Evolutionary conservation across 1,140 invertebrate species (phyloP).

Genomic region (Meteorus sp.): DNA sequence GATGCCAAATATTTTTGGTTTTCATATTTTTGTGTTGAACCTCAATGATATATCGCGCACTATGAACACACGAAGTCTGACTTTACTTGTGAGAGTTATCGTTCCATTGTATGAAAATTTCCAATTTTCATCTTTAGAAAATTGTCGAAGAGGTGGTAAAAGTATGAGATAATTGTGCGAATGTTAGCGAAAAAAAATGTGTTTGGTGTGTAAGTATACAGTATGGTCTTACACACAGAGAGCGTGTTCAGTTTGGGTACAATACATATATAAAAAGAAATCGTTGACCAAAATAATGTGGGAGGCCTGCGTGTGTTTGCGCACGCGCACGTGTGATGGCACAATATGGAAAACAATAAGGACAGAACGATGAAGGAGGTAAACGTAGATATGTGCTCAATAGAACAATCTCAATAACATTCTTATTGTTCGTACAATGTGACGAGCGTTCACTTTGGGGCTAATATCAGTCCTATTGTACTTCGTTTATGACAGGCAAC

Average conservation of each 20-base stretch:
- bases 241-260: too few species aligned
- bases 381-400: neutral
- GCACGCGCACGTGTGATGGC: too few species aligned
- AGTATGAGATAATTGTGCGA: neutral
- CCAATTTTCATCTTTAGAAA: neutral
- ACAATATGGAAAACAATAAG: neutral
- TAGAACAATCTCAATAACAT: slow-evolving; percentile 22
- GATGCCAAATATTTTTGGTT: too few species aligned
- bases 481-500: neutral
- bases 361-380: neutral
- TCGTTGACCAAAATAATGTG: too few species aligned
- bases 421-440: slow-evolving; percentile 12
- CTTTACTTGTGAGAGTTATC: neutral
- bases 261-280: neutral
- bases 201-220: neutral
- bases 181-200: neutral
- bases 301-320: neutral
- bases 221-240: too few species aligned
- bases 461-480: neutral
- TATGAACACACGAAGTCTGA: too few species aligned
- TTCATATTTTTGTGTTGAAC: too few species aligned
- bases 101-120: slow-evolving; percentile 7
- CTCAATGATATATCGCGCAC: too few species aligned
- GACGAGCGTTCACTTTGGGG: neutral
- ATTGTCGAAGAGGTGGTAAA: neutral